These are phyloP conservation scores for Oncorhynchus masou DNA, from an alignment of 2,113 vertebrate genomes.

Conservation along the genomic window DNA sequence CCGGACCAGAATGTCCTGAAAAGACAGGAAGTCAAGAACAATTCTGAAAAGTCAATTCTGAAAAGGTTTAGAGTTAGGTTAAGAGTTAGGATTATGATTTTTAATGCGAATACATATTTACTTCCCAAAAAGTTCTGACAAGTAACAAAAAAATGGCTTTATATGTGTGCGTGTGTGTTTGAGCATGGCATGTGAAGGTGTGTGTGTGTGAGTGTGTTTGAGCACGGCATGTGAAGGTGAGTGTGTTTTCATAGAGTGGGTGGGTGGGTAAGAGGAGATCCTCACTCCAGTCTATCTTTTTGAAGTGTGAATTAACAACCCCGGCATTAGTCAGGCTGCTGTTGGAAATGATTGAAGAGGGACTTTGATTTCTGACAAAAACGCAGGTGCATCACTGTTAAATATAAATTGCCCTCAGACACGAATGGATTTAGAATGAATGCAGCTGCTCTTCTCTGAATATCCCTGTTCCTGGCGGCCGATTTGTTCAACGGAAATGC, in stretches of 20 bases:
- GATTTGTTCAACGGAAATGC: neutral
- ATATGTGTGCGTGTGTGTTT: no score
- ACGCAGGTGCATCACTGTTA: neutral
- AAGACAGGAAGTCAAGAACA: no score
- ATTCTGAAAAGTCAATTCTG: no score
- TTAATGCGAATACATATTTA: no score
- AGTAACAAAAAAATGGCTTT: no score
- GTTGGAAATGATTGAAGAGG: neutral
- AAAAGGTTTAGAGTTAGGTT: no score
- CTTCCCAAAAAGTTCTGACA: no score
- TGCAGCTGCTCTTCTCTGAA: neutral
- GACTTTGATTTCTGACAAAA: neutral
- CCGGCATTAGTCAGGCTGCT: neutral
- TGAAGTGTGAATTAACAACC: constrained; percentile 8
- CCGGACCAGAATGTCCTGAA: no score
- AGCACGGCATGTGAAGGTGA: neutral
- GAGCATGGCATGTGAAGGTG: neutral
- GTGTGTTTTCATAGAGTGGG: neutral
- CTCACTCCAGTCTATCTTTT: neutral
- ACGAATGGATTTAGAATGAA: neutral
- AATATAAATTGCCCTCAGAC: constrained; percentile 4
- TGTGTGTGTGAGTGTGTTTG: neutral
- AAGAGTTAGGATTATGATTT: no score
- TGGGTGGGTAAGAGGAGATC: neutral
- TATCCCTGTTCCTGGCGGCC: no score